Conservation (phyloP, 1,140 invertebrate genomes). For the Apis laboriosa region DNA sequence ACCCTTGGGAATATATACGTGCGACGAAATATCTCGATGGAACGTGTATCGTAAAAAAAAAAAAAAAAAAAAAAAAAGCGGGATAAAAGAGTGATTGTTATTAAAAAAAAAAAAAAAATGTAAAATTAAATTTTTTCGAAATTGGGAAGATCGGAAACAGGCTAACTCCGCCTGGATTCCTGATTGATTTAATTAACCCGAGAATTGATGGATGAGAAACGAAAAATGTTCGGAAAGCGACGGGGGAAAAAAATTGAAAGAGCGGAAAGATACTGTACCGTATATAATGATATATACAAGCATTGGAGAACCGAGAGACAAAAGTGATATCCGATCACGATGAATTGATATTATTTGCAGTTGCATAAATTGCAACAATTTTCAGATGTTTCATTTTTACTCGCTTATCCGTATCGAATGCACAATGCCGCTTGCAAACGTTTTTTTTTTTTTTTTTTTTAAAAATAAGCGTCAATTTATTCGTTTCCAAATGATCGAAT, state of each 20-base stretch:
- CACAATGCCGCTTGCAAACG: neutral
- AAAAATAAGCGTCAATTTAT: neutral
- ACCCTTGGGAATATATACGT: neutral
- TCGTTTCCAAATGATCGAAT: neutral
- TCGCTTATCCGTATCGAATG: neutral
- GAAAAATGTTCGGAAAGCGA: neutral
- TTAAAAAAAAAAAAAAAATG: neutral
- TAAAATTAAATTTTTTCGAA: neutral
- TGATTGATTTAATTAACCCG: neutral
- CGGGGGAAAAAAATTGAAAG: too few species aligned
- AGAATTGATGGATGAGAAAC: neutral
- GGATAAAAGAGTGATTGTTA: too few species aligned
- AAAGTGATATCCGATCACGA: slow-evolving; percentile 2
- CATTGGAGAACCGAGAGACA: neutral
- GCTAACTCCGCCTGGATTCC: neutral
- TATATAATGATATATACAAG: neutral
- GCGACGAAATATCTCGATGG: too few species aligned
- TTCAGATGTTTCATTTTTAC: neutral
- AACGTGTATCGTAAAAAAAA: too few species aligned
- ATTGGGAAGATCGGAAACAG: neutral
- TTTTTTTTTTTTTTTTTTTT: neutral
- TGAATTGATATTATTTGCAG: neutral
- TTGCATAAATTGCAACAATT: neutral
- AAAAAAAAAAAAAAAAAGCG: neutral
- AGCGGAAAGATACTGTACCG: neutral